These are phyloP conservation scores for Achroia grisella DNA, from an alignment of 1,140 invertebrate species.

Conservation along the genomic window DNA sequence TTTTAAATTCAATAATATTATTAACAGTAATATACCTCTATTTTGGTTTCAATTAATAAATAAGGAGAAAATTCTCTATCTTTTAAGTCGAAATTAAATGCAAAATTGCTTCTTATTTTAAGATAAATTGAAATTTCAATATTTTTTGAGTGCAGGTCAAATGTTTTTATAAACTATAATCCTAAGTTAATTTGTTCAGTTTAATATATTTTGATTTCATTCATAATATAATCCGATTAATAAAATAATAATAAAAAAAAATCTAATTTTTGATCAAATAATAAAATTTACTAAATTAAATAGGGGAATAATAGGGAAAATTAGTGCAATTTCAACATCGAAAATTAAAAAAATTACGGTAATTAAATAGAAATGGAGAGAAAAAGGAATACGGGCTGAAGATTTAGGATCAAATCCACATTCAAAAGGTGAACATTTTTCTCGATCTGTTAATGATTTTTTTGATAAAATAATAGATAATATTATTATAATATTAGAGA, in stretches of 20 bases:
- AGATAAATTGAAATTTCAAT: constrained; percentile 71
- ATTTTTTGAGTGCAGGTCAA: constrained; percentile 78
- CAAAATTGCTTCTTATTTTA: constrained; percentile 73
- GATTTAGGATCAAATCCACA: constrained; percentile 77
- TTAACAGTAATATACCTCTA: constrained; percentile 76
- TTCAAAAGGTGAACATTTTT: constrained; percentile 77
- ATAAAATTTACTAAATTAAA: constrained; percentile 51
- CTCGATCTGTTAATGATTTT: constrained; percentile 72
- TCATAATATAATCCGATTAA: constrained; percentile 75
- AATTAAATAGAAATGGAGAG: constrained; percentile 77
- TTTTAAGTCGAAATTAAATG: constrained; percentile 77
- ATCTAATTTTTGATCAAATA: constrained; percentile 48
- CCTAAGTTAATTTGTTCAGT: constrained; percentile 72
- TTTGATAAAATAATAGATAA: constrained; percentile 67
- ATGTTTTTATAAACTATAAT: constrained; percentile 77
- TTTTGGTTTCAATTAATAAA: constrained; percentile 75
- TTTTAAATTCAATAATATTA: constrained; percentile 62
- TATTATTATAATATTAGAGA: constrained; percentile 66
- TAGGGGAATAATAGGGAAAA: constrained; percentile 70
- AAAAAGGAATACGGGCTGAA: constrained; percentile 73
- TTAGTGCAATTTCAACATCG: constrained; percentile 77
- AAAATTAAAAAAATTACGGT: constrained; percentile 79
- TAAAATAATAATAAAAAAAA: constrained; percentile 74
- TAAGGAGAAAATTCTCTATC: constrained; percentile 68
- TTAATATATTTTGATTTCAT: constrained; percentile 77